Conservation (phyloP, 2,113 vertebrate genomes). For the Archilochus colubris region DNA sequence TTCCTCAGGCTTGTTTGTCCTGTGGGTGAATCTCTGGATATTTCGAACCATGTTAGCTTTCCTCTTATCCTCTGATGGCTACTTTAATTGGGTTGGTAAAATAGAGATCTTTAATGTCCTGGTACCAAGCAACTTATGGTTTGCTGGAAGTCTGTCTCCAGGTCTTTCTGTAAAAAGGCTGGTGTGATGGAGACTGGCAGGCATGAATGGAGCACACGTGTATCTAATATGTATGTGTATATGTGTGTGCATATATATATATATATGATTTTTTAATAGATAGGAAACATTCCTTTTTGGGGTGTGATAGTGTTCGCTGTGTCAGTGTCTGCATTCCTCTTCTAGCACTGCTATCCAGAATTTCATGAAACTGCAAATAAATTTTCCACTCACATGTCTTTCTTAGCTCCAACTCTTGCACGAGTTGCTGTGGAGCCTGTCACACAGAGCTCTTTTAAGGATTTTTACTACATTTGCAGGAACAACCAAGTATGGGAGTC, state of each 20-base stretch:
- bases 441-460: background rate
- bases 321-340: background rate
- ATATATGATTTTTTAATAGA: background rate
- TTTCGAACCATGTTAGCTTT: background rate
- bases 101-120: background rate
- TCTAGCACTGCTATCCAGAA: background rate
- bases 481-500: background rate
- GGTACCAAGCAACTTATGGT: background rate
- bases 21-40: background rate
- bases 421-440: background rate
- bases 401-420: background rate
- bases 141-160: background rate
- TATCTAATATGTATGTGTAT: background rate
- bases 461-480: background rate
- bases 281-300: background rate
- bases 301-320: background rate
- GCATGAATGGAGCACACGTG: background rate
- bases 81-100: background rate
- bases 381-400: fast-evolving
- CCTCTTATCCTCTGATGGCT: background rate
- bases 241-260: background rate
- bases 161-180: background rate
- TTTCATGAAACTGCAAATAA: background rate
- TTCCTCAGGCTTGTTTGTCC: background rate
- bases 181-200: background rate